Percentiles rank a stretch among this genome's conserved stretches.
Conservation (phyloP, 1,140 invertebrate species). For the Zaprionus ghesquierei region DNA sequence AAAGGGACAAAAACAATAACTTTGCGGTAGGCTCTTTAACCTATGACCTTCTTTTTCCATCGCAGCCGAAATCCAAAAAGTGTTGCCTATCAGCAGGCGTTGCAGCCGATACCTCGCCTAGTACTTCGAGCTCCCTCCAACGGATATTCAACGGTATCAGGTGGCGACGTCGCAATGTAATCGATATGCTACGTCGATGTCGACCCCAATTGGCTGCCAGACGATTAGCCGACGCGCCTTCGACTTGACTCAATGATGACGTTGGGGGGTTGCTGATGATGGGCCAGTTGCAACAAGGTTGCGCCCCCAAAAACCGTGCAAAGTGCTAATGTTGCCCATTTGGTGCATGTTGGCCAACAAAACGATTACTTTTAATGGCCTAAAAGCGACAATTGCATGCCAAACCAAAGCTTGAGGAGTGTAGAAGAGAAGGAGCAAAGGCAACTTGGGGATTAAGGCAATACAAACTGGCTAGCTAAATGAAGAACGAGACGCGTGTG, state of each 20-base stretch:
- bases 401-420: conserved; percentile 7
- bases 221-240: conserved; percentile 31
- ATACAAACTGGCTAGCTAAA: not conserved
- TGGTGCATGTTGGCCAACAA: conserved; percentile 75
- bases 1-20: conserved; percentile 53
- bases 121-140: too few relatives aligned
- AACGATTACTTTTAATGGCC: conserved; percentile 80
- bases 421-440: conserved; percentile 8
- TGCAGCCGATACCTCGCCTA: not conserved
- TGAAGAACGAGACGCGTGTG: not conserved
- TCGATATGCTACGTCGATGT: conserved; percentile 28
- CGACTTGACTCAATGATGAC: not conserved
- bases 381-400: conserved; percentile 76
- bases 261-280: not conserved
- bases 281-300: conserved; percentile 62
- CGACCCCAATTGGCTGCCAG: conserved; percentile 43
- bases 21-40: conserved; percentile 67
- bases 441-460: not conserved
- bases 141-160: too few relatives aligned
- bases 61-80: conserved; percentile 11
- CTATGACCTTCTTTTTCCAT: conserved; percentile 35
- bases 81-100: conserved; percentile 26
- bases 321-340: conserved; percentile 75
- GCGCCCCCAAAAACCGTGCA: conserved; percentile 52
- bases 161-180: conserved; percentile 22